Evolutionary conservation across 2,888 invertebrate species (phyloP).

Genomic region (Dicranocentrus wangi): DNA sequence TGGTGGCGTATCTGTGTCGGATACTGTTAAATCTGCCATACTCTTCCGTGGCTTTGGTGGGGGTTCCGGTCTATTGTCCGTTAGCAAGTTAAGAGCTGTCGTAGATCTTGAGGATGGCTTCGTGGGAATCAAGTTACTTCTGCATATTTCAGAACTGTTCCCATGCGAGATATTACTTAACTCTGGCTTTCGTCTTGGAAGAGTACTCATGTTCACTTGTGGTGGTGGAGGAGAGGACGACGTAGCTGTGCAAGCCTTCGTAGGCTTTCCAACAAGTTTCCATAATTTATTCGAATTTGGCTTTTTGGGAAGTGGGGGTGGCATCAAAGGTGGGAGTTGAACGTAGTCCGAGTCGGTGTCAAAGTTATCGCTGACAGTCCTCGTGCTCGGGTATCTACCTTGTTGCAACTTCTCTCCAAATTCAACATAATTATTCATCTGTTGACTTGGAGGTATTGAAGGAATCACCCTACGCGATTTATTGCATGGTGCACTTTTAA

Average conservation of each 20-base stretch:
- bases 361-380: conserved; percentile 85
- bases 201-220: conserved; percentile 66
- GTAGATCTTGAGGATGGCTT: conserved; percentile 70
- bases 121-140: conserved; percentile 48
- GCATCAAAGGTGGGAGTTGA: conserved; percentile 78
- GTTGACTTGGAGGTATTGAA: conserved; percentile 47
- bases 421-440: conserved; percentile 70
- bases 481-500: conserved; percentile 17
- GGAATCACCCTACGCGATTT: conserved; percentile 49
- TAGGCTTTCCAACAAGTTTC: conserved; percentile 68
- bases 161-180: conserved; percentile 10
- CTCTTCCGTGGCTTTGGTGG: conserved; percentile 71
- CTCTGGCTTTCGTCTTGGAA: conserved; percentile 66
- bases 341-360: conserved; percentile 94
- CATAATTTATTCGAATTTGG: conserved; percentile 70
- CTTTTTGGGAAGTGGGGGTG: conserved; percentile 68
- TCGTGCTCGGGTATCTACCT: conserved; percentile 70
- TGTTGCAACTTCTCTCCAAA: conserved; percentile 72
- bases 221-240: conserved; percentile 51
- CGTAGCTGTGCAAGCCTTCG: conserved; percentile 49
- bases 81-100: conserved; percentile 69
- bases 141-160: conserved; percentile 3
- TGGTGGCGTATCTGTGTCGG: conserved; percentile 77
- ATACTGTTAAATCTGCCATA: conserved; percentile 56
- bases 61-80: conserved; percentile 68